Conservation (phyloP, 2,888 invertebrate species). For the Koerneria pararmatus region DNA sequence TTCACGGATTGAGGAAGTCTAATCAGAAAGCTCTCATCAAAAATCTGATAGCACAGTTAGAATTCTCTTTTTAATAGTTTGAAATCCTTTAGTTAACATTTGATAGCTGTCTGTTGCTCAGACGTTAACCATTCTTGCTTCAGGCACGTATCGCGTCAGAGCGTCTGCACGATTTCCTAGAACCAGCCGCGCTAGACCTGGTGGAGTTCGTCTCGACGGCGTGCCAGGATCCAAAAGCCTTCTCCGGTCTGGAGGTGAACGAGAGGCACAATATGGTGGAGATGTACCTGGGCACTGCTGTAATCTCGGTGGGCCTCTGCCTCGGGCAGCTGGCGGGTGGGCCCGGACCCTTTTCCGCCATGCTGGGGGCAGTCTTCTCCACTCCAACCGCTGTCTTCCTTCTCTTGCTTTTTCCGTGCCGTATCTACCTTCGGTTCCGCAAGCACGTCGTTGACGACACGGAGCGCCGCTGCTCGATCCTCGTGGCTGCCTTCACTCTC, state of each 20-base stretch:
- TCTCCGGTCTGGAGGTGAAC: constrained; percentile 13
- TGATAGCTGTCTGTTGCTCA: no score
- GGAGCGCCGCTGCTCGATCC: constrained; percentile 16
- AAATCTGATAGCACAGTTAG: no score
- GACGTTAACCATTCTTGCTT: no score
- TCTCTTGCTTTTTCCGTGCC: constrained; percentile 10
- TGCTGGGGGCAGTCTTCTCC: no score
- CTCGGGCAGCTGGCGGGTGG: no score
- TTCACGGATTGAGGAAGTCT: no score
- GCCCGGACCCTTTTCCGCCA: no score
- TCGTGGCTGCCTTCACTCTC: constrained; percentile 7
- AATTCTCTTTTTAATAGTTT: no score
- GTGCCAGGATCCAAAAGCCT: constrained; percentile 12
- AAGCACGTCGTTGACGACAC: constrained; percentile 18
- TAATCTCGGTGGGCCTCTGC: no score
- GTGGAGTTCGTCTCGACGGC: constrained; percentile 8
- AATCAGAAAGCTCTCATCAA: no score
- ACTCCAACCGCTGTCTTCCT: background rate
- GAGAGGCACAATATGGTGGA: constrained; percentile 18
- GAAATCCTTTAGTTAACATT: no score
- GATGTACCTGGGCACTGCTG: constrained; percentile 21
- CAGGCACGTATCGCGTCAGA: constrained; percentile 9
- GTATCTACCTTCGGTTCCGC: background rate
- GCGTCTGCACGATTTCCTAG: constrained; percentile 9
- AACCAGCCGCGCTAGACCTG: constrained; percentile 20